These are phyloP conservation scores for Seriola dumerili DNA, from an alignment of 2,113 vertebrate species.

Conservation along the genomic window DNA sequence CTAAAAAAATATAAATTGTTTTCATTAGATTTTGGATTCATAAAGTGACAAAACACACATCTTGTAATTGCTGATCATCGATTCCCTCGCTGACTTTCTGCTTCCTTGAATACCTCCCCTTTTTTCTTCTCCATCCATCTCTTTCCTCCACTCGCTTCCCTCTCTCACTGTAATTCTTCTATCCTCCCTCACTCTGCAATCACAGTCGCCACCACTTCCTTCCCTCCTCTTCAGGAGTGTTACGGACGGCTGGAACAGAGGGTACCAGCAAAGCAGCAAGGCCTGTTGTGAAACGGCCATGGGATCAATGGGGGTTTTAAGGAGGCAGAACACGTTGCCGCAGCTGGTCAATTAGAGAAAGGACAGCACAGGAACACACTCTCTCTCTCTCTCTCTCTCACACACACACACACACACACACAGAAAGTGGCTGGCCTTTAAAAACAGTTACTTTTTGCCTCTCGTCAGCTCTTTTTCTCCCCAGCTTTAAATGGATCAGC, in stretches of 20 bases:
- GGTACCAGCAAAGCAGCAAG: conserved; percentile 71
- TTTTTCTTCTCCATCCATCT: background rate
- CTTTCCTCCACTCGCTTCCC: conserved; percentile 4
- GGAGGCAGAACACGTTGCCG: conserved; percentile 75
- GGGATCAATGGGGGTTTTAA: conserved; percentile 76
- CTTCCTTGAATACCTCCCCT: conserved; percentile 1
- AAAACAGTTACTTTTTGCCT: conserved; percentile 73
- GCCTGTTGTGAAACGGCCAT: conserved; percentile 62
- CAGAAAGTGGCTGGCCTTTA: conserved; percentile 69
- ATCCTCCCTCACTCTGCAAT: conserved; percentile 15
- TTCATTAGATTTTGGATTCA: conserved; percentile 23
- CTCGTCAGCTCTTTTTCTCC: conserved; percentile 74
- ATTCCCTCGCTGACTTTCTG: background rate
- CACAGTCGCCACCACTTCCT: conserved; percentile 29
- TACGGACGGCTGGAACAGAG: conserved; percentile 43
- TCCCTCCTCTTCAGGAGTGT: conserved; percentile 41
- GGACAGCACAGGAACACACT: conserved; percentile 66
- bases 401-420: conserved; percentile 42
- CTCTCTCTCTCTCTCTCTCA: background rate
- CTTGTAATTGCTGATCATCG: background rate
- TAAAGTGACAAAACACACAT: conserved; percentile 5
- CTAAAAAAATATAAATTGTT: conserved; percentile 22
- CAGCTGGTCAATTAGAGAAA: conserved; percentile 81
- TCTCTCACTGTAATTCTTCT: conserved; percentile 4
- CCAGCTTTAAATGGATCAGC: conserved; percentile 65